Conservation (phyloP, 1,140 invertebrate species). For the Aphaenogaster ashmeadi region DNA sequence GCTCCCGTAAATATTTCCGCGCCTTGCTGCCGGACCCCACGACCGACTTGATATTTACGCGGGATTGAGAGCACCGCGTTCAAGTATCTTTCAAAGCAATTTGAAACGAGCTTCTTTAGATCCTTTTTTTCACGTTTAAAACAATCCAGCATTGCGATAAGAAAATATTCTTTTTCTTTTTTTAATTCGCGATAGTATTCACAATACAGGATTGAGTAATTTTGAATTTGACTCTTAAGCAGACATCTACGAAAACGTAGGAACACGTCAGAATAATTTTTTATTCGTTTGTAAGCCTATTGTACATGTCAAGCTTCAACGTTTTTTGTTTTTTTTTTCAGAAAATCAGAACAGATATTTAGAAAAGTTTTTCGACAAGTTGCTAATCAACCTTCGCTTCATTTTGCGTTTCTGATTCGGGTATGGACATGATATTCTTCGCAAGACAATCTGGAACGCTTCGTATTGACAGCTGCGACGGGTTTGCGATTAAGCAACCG, state of each 20-base stretch:
- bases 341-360: background rate
- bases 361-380: background rate
- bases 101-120: background rate
- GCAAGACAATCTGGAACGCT: conserved; percentile 28
- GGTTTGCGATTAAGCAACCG: conserved; percentile 64
- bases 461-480: conserved; percentile 63
- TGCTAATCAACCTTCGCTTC: background rate
- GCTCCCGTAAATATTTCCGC: conserved; percentile 25
- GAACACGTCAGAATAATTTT: background rate
- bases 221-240: background rate
- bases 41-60: background rate
- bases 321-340: background rate
- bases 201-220: background rate
- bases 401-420: background rate
- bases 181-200: background rate
- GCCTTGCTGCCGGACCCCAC: background rate
- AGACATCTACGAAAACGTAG: background rate
- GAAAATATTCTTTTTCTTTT: background rate
- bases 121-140: background rate
- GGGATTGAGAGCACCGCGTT: background rate
- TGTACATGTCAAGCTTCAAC: background rate
- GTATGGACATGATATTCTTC: background rate
- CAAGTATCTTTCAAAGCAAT: background rate
- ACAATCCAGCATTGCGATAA: background rate
- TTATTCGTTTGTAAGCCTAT: background rate